Base-by-base conservation (phyloP, 2,113 vertebrate species). In the Colaptes auratus region DNA sequence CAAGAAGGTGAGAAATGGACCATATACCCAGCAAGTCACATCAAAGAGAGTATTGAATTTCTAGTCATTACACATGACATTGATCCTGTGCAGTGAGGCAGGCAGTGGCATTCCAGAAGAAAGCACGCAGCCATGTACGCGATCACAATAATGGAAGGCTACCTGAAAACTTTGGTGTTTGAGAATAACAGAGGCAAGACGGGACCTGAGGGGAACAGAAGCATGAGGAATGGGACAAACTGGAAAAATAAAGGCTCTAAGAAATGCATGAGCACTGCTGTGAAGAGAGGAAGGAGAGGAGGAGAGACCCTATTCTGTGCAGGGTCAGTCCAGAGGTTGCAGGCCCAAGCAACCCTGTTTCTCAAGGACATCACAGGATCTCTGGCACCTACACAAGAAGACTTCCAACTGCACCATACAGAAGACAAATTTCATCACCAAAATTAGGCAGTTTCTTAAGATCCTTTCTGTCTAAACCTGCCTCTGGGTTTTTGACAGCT, bases 61-160 rank as follows among this genome's bases (percentile, higher is more conserved):
- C 48, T 20, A 48, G 48, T 48, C 48, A 48, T 48, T 19, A 21
- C 48, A 48, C 9, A 48, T 48, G 48, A 48, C 48, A 21, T 19
- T 48, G 48, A 48, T 48, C 48, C 20, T 11, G 48, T 48, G 48
- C 48, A 48, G 20, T 11, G 48, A 48, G 48, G 20, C 48, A 48
- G 48, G 74, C 42, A 89, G 69, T 1, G 53, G 46, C 77, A 16
- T 67, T 55, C 42, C n/a, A 6, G 46, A 25, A 67, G 28, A 17
- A 91, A 74, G 36, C 21, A 60, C 0, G 3, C 31, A 64, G 31
- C 15, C 42, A 0, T 6, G 14, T n/a, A 55, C 1, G 0, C 3
- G 4, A 44, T 56, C 50, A 78, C 12, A 28, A 36, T 15, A 61
- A 75, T 6, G 12, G 59, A 46, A 88, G 33, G 10, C 3, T 52